phyloP scores from a whole-genome alignment of 2,797 vertebrate species.

The Pristis pectinata region DNA sequence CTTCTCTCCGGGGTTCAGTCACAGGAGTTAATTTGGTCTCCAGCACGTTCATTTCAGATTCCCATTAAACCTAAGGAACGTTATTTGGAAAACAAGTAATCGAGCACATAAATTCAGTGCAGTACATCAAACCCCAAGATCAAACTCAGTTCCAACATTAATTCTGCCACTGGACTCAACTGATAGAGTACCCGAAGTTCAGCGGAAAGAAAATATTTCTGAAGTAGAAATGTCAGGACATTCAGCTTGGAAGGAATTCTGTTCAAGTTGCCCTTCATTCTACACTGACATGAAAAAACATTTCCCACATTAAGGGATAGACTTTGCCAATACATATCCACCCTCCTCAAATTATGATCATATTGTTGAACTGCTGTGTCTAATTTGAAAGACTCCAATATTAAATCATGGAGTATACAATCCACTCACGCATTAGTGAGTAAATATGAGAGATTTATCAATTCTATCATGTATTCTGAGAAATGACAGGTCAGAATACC shows the following conservation, averaged over 20 bases:
- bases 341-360: not conserved
- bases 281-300: not conserved
- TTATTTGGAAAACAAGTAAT: not conserved
- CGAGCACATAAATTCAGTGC: not conserved
- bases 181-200: not conserved
- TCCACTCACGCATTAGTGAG: not conserved
- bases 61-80: not conserved
- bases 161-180: not conserved
- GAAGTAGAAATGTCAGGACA: not conserved
- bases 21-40: not conserved
- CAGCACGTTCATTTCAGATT: not conserved
- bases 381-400: not conserved
- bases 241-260: not conserved
- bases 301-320: not conserved
- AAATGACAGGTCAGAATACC: not conserved
- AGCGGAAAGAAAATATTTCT: not conserved
- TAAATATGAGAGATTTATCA: not conserved
- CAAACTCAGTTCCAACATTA: not conserved
- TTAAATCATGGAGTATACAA: not conserved
- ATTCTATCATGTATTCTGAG: not conserved
- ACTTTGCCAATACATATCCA: not conserved
- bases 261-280: not conserved
- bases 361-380: not conserved
- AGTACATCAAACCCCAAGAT: not conserved
- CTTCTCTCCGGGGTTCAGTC: not conserved